phyloP scores from a whole-genome alignment of 1,140 invertebrate species.

The Camponotus floridanus region DNA sequence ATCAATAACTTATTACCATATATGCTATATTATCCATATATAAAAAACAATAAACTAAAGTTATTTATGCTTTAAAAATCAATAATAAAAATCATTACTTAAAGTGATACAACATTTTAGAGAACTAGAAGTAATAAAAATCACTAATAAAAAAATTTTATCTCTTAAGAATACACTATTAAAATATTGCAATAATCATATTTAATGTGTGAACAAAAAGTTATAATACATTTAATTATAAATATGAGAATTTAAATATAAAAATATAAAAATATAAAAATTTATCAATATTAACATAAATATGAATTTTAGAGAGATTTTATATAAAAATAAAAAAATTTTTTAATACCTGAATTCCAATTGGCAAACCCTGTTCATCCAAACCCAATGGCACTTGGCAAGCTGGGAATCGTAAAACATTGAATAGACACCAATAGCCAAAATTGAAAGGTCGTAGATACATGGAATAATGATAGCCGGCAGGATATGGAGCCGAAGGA shows the following conservation, averaged over 20 bases:
- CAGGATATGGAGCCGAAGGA: conserved; percentile 93
- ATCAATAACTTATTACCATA: too few species aligned
- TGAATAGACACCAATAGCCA: conserved; percentile 95
- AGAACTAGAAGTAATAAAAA: too few species aligned
- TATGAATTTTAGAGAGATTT: conserved; percentile 23
- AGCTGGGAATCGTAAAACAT: conserved; percentile 93
- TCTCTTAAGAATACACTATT: too few species aligned
- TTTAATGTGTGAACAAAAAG: too few species aligned
- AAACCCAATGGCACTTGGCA: conserved; percentile 90
- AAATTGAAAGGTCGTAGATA: conserved; percentile 95
- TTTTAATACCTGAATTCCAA: conserved; percentile 82
- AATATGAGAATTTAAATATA: not conserved
- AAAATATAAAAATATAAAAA: too few species aligned
- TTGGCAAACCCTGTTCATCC: conserved; percentile 81
- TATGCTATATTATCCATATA: too few species aligned
- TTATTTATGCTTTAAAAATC: too few species aligned
- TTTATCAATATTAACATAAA: not conserved
- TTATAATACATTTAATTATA: not conserved
- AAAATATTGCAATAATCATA: too few species aligned
- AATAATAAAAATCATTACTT: conserved; percentile 87
- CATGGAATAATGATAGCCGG: conserved; percentile 94
- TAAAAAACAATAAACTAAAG: too few species aligned
- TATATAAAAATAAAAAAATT: conserved; percentile 19
- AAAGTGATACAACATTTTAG: conserved; percentile 87
- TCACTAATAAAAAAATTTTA: too few species aligned